Evolutionary conservation across 1,140 invertebrate genomes (phyloP).

Genomic region (Polyergus mexicanus): DNA sequence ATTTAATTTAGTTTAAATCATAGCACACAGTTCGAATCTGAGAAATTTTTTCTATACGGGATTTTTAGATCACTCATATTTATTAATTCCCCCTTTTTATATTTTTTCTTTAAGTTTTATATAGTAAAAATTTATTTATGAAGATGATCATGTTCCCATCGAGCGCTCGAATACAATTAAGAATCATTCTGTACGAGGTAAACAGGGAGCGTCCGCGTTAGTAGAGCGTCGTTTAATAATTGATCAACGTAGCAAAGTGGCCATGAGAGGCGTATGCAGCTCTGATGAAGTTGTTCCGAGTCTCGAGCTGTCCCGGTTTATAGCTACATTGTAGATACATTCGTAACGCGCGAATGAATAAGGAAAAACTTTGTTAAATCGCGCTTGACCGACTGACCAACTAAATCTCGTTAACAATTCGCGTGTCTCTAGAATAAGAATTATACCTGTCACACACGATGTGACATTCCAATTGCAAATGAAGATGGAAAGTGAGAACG

Average conservation of each 20-base stretch:
- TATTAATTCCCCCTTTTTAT: background rate
- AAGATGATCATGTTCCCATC: background rate
- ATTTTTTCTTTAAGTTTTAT: background rate
- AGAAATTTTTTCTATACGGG: background rate
- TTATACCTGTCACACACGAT: background rate
- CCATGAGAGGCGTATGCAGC: conserved; percentile 30
- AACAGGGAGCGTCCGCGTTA: conserved; percentile 40
- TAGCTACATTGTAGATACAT: conserved; percentile 26
- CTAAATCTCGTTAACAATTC: conserved; percentile 57
- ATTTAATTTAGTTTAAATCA: background rate
- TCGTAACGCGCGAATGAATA: conserved; percentile 45
- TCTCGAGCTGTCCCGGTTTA: conserved; percentile 54
- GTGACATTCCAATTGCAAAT: background rate
- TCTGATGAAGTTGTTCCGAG: conserved; percentile 54
- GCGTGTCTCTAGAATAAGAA: conserved; percentile 19
- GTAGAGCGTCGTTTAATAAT: conserved; percentile 55
- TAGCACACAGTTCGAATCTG: background rate
- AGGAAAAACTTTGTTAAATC: conserved; percentile 55
- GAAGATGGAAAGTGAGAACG: conserved; percentile 9
- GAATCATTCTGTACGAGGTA: conserved; percentile 3
- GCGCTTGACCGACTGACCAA: conserved; percentile 56
- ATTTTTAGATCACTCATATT: background rate
- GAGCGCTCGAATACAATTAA: background rate
- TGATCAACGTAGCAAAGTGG: conserved; percentile 43
- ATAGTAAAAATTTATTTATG: background rate